These are phyloP conservation scores for Archocentrus centrarchus DNA, from an alignment of 2,113 vertebrate genomes.

Conservation along the genomic window DNA sequence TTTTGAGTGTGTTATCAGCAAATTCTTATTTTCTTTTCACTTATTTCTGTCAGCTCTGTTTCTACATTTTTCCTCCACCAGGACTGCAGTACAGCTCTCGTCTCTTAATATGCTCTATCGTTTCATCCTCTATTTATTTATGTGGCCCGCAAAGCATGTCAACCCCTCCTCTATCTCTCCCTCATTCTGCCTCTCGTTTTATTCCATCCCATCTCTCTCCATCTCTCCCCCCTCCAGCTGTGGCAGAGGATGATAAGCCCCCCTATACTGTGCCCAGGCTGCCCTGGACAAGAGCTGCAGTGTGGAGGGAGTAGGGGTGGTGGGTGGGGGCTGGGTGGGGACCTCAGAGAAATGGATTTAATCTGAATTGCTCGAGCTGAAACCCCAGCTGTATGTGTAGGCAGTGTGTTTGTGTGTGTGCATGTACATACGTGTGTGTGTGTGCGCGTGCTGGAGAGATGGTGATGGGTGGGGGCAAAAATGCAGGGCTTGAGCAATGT, in stretches of 20 bases:
- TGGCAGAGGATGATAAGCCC: slow-evolving; percentile 73
- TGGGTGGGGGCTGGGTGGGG: slow-evolving; percentile 77
- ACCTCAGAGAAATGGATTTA: slow-evolving; percentile 84
- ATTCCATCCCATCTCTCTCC: slow-evolving; percentile 61
- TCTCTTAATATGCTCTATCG: slow-evolving; percentile 25
- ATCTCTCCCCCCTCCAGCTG: slow-evolving; percentile 73
- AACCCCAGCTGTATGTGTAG: slow-evolving; percentile 78
- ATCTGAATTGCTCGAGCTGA: slow-evolving; percentile 81
- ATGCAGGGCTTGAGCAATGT: slow-evolving; percentile 78
- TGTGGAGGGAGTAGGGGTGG: slow-evolving; percentile 65
- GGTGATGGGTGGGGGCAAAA: slow-evolving; percentile 68
- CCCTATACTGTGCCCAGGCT: slow-evolving; percentile 70
- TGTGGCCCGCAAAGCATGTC: slow-evolving; percentile 19
- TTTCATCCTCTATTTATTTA: slow-evolving; percentile 6
- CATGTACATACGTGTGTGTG: slow-evolving; percentile 12
- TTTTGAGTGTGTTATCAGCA: slow-evolving; percentile 32
- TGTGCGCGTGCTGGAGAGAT: slow-evolving; percentile 1
- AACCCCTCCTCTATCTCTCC: slow-evolving; percentile 28
- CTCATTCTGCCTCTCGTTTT: slow-evolving; percentile 56
- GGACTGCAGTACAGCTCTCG: neutral
- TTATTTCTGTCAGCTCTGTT: slow-evolving; percentile 7
- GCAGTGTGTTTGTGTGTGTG: slow-evolving; percentile 55
- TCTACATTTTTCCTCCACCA: slow-evolving; percentile 3
- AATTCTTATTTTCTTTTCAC: slow-evolving; percentile 26
- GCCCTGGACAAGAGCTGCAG: slow-evolving; percentile 77